A percentile compares a stretch with the other conserved stretches of the same genome.
phyloP scores from a whole-genome alignment of 2,113 vertebrate genomes.

The Alexandromys fortis region DNA sequence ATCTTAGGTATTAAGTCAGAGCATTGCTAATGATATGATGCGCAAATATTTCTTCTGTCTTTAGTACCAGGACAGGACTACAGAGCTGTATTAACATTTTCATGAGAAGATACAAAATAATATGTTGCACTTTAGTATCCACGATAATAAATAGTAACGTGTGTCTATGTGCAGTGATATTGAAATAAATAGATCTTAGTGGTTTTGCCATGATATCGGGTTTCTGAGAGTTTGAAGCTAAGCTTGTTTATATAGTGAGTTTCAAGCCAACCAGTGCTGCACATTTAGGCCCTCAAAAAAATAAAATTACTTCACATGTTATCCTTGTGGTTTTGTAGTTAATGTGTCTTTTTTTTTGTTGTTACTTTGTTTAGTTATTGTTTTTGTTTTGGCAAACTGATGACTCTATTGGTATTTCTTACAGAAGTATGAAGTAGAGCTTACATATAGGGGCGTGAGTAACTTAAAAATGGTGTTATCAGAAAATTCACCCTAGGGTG shows the following conservation, averaged over 20 bases:
- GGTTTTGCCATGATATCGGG: background rate
- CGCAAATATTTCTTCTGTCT: background rate
- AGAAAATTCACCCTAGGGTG: background rate
- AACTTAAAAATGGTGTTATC: background rate
- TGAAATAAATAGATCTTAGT: background rate
- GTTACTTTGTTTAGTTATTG: background rate
- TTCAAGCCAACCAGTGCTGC: background rate
- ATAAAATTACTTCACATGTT: background rate
- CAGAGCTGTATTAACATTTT: background rate
- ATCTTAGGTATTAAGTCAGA: conserved; percentile 10
- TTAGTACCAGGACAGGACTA: background rate
- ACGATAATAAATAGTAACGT: background rate
- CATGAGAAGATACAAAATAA: background rate
- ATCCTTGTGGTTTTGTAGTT: background rate
- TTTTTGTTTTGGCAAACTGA: background rate
- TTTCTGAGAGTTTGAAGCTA: background rate
- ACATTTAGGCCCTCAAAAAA: background rate
- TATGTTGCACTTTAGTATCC: background rate
- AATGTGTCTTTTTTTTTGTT: background rate
- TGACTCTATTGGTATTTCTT: background rate
- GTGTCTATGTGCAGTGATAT: background rate
- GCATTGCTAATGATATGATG: background rate
- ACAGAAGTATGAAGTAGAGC: too few relatives aligned
- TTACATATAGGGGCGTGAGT: background rate
- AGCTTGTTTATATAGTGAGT: background rate